phyloP scores from a whole-genome alignment of 1,140 invertebrate species.

The Parasteatoda tepidariorum region DNA sequence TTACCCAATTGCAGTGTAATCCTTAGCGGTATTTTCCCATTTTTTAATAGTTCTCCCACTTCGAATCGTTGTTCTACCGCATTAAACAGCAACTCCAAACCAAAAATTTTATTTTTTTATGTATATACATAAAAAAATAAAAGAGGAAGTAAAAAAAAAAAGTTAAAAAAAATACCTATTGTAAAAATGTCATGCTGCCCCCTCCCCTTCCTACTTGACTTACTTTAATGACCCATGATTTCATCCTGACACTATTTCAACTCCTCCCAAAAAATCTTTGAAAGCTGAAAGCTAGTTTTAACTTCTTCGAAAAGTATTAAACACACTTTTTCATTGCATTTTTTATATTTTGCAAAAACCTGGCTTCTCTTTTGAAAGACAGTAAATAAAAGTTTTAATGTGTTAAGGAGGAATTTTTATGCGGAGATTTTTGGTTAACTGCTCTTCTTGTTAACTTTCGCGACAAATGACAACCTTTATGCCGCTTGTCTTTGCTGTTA shows the following conservation, averaged over 20 bases:
- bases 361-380: not conserved
- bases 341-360: not conserved
- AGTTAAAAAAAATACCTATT: not conserved
- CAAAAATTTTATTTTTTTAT: not conserved
- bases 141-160: not conserved
- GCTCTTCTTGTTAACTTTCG: not conserved
- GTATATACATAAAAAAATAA: not conserved
- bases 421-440: slow-evolving; percentile 4
- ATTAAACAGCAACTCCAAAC: slow-evolving; percentile 8
- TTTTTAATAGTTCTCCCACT: not conserved
- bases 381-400: slow-evolving; percentile 43
- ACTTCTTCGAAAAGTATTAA: not conserved
- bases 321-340: slow-evolving; percentile 10
- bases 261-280: not conserved
- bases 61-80: slow-evolving; percentile 17
- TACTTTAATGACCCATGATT: not conserved
- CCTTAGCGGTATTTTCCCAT: not conserved
- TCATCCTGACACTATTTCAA: not conserved
- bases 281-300: not conserved
- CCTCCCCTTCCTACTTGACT: too few species aligned
- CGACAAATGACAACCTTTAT: not conserved
- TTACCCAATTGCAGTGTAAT: too few species aligned
- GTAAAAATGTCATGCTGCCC: not conserved
- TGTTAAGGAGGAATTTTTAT: slow-evolving; percentile 2
- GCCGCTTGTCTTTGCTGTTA: too few species aligned